Percentiles rank a stretch among this genome's conserved stretches.
phyloP scores from a whole-genome alignment of 2,888 invertebrate genomes.

The Scelioninae gen. 2 region DNA sequence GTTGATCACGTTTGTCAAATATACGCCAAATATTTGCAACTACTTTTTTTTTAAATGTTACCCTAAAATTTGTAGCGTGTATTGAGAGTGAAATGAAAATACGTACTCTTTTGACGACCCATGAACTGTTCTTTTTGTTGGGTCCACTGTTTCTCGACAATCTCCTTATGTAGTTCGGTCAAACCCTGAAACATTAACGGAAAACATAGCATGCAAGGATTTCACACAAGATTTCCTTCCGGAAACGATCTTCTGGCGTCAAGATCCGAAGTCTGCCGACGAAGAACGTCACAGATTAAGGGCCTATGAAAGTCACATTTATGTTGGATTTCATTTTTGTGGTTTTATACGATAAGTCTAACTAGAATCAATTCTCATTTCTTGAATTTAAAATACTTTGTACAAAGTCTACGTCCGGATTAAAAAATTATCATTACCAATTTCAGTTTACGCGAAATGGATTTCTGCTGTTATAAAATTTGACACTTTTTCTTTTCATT shows the following conservation, averaged over 20 bases:
- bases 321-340: slow-evolving; percentile 19
- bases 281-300: slow-evolving; percentile 43
- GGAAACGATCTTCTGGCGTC: slow-evolving; percentile 47
- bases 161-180: slow-evolving; percentile 89
- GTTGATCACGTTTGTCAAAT: not conserved
- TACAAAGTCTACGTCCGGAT: too few relatives aligned
- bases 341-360: slow-evolving; percentile 7
- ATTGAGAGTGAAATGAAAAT: slow-evolving; percentile 41
- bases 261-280: slow-evolving; percentile 43
- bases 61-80: not conserved
- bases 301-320: slow-evolving; percentile 24
- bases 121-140: slow-evolving; percentile 92
- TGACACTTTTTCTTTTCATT: too few relatives aligned
- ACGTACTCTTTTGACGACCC: slow-evolving; percentile 92
- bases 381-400: not conserved
- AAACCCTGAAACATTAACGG: slow-evolving; percentile 83
- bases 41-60: not conserved
- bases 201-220: slow-evolving; percentile 72
- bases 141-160: slow-evolving; percentile 90
- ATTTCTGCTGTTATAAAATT: too few relatives aligned
- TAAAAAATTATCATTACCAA: not conserved
- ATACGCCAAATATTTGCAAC: not conserved
- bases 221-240: slow-evolving; percentile 63
- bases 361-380: not conserved
- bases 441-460: too few relatives aligned